A percentile compares a stretch with the other conserved stretches of the same genome.
Evolutionary conservation across 1,140 invertebrate genomes (phyloP).

Genomic region (Vollenhovia emeryi): DNA sequence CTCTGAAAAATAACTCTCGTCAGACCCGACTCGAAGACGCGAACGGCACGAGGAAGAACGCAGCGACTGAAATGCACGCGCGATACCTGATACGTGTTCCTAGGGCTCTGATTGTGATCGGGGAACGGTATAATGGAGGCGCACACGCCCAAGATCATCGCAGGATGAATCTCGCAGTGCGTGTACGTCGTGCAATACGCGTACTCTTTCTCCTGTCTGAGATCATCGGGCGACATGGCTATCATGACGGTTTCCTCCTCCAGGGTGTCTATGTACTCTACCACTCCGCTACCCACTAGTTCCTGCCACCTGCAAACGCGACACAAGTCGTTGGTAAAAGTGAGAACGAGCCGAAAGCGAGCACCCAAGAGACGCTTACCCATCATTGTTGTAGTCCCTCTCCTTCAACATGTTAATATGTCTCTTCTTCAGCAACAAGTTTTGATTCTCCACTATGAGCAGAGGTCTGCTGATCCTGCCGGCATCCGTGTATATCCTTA

Average conservation of each 20-base stretch:
- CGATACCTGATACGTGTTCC: slow-evolving; percentile 96
- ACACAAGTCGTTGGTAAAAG: not conserved
- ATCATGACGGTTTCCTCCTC: slow-evolving; percentile 99
- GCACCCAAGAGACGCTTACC: slow-evolving; percentile 78
- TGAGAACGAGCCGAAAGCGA: not conserved
- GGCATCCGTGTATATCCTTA: slow-evolving; percentile 99
- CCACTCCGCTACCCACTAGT: slow-evolving; percentile 98
- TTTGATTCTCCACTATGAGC: slow-evolving; percentile 98
- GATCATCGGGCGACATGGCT: slow-evolving; percentile 98
- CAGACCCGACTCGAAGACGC: not conserved
- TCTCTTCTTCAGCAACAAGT: slow-evolving; percentile 95
- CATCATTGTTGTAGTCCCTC: slow-evolving; percentile 97
- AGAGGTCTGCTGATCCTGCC: slow-evolving; percentile 98
- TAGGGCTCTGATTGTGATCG: slow-evolving; percentile 99
- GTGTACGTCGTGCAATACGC: slow-evolving; percentile 99
- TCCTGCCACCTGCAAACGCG: slow-evolving; percentile 93
- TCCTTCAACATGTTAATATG: slow-evolving; percentile 99
- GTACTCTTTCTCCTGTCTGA: slow-evolving; percentile 96
- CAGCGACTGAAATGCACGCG: not conserved
- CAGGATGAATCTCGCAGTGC: slow-evolving; percentile 99
- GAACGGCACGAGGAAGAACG: not conserved
- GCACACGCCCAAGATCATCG: slow-evolving; percentile 99
- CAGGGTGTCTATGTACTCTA: slow-evolving; percentile 99
- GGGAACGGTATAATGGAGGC: slow-evolving; percentile 99
- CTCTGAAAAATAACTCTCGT: slow-evolving; percentile 87